Evolutionary conservation across 2,888 invertebrate genomes (phyloP), one percentile per base, ranked within the genome.

Genomic region (Diloba caeruleocephala): DNA sequence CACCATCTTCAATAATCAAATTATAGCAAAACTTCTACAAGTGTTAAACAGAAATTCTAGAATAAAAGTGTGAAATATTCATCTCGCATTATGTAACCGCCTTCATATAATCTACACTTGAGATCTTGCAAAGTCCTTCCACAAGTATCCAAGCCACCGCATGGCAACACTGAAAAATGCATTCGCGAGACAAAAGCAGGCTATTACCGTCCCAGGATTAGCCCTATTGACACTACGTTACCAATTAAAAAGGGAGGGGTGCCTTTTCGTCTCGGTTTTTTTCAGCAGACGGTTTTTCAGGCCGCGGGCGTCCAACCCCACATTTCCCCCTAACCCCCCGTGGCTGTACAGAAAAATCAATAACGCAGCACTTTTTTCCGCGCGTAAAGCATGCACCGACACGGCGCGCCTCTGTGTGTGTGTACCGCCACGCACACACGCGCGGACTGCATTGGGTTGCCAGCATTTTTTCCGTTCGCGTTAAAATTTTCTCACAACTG

Each of bases 361-460:
- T 94, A 93, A 92, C 93, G 93, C 94, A 93, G 93, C 93, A 92
- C 89, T 93, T 93, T 94, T 94, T 94, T 94, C 92, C 91, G 88
- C 92, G 92, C 93, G 93, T 94, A 94, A 94, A 94, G 90, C 93
- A 93, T 93, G 92, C 92, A 93, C 90, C 90, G 90, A 89, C 91
- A 88, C 81, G 81, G 78, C 48, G 49, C 43, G 63, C 53, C 54
- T 5, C 44, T 76, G 84, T 85, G 89, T 87, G 88, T 78, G 85
- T 76, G 60, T 23, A 31, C 60, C 23, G 46, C 37, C 70, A 78
- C 85, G 79, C 87, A 83, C 89, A 91, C 89, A 82, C 74, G 61
- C 60, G 60, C 71, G 29, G 70, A 58, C 45, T 81, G 86, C 87
- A 84, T 80, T 80, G 87, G 82, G 85, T 73, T 89, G 89, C 84